A percentile compares a stretch with the other conserved stretches of the same genome.
Evolutionary conservation across 2,888 invertebrate genomes (phyloP).

Genomic region (Theretra japonica): DNA sequence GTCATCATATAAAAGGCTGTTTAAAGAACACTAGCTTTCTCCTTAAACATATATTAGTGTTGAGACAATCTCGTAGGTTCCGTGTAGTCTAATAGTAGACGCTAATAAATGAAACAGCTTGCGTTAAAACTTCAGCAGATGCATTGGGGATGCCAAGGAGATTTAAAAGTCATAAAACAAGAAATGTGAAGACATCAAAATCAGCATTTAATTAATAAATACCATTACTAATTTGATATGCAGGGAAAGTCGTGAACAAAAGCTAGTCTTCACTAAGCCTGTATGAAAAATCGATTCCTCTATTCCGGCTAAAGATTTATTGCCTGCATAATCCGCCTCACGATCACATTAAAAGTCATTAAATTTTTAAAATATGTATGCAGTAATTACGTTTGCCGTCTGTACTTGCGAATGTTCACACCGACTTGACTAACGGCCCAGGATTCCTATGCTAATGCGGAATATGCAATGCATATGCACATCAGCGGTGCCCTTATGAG

Average conservation of each 20-base stretch:
- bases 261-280: neutral
- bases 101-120: too few relatives aligned
- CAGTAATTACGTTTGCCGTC: slow-evolving; percentile 23
- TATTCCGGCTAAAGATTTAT: slow-evolving; percentile 3
- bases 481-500: slow-evolving; percentile 66
- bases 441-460: slow-evolving; percentile 74
- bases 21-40: too few relatives aligned
- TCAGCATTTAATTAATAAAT: too few relatives aligned
- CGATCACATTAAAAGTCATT: slow-evolving; percentile 21
- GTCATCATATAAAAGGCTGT: too few relatives aligned
- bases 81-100: too few relatives aligned
- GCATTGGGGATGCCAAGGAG: too few relatives aligned
- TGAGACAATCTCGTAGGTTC: too few relatives aligned
- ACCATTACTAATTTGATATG: too few relatives aligned
- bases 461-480: slow-evolving; percentile 51
- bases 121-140: too few relatives aligned
- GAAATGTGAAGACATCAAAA: too few relatives aligned
- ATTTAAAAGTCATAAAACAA: too few relatives aligned
- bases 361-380: slow-evolving; percentile 22
- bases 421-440: slow-evolving; percentile 56
- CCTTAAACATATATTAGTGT: too few relatives aligned
- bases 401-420: slow-evolving; percentile 41
- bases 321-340: slow-evolving; percentile 7
- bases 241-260: neutral
- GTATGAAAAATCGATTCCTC: neutral